Conservation (phyloP, 1,140 invertebrate genomes). For the Drosophila mojavensis region DNA sequence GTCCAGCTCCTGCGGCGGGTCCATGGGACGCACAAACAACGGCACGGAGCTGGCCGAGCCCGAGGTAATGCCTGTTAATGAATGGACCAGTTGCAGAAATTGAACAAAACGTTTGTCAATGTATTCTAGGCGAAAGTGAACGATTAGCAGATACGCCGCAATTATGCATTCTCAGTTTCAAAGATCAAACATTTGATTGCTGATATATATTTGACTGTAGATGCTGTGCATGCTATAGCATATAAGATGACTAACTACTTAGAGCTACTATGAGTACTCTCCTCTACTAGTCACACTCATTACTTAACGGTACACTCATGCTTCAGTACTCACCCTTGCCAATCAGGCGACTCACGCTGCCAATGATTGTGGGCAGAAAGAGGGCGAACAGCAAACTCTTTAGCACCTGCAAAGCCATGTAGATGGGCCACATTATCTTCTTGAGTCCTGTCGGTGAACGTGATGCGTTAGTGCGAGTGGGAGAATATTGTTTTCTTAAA, state of each 20-base stretch:
- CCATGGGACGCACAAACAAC: slow-evolving; percentile 75
- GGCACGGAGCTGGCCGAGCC: slow-evolving; percentile 70
- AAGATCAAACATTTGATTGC: too few relatives aligned
- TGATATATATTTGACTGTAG: too few relatives aligned
- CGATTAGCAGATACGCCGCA: background rate
- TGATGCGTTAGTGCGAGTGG: background rate
- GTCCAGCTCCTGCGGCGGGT: slow-evolving; percentile 86
- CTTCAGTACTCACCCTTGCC: slow-evolving; percentile 88
- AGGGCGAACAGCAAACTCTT: slow-evolving; percentile 92
- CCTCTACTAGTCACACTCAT: too few relatives aligned
- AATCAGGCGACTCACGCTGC: slow-evolving; percentile 91
- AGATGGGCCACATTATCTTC: slow-evolving; percentile 90
- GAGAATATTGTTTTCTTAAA: too few relatives aligned
- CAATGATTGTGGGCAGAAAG: slow-evolving; percentile 92
- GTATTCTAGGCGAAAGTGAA: background rate
- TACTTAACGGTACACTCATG: too few relatives aligned
- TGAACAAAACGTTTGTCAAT: background rate
- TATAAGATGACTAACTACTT: too few relatives aligned
- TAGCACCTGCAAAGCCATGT: slow-evolving; percentile 91
- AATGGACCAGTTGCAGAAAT: slow-evolving; percentile 9
- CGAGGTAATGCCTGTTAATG: slow-evolving; percentile 58
- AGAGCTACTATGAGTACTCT: too few relatives aligned
- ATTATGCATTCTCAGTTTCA: too few relatives aligned
- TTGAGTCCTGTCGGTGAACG: slow-evolving; percentile 86
- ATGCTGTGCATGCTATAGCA: too few relatives aligned